phyloP scores from a whole-genome alignment of 2,888 invertebrate genomes.

The Pollenia amentaria region DNA sequence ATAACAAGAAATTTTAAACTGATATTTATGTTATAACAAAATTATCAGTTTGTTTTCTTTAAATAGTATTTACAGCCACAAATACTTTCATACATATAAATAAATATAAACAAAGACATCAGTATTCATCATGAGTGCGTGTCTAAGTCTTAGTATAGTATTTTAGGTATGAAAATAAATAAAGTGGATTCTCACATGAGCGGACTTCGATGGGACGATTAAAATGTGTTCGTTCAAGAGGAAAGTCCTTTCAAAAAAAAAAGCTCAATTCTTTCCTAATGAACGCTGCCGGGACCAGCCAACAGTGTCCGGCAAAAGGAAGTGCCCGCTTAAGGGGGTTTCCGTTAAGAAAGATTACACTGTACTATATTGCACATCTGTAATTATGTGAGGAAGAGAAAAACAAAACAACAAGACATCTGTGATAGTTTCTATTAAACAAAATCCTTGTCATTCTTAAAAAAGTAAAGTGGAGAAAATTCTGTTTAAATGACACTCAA shows the following conservation, averaged over 20 bases:
- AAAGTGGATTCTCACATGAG: too few relatives aligned
- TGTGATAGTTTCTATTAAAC: conserved; percentile 52
- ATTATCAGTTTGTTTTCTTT: conserved; percentile 37
- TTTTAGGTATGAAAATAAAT: neutral
- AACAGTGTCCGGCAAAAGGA: too few relatives aligned
- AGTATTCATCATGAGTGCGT: conserved; percentile 5
- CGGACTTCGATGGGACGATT: too few relatives aligned
- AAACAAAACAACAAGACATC: conserved; percentile 13
- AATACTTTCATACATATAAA: neutral
- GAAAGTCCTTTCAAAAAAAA: too few relatives aligned
- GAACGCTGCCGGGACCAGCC: too few relatives aligned
- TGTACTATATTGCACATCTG: neutral
- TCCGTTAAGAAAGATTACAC: too few relatives aligned
- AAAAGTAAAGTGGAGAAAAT: conserved; percentile 67
- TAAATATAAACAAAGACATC: neutral
- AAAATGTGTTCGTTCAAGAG: too few relatives aligned
- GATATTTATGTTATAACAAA: conserved; percentile 67
- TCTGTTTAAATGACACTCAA: conserved; percentile 61
- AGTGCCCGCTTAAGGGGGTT: too few relatives aligned
- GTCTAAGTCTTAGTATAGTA: neutral
- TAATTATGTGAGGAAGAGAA: neutral
- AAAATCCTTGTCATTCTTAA: conserved; percentile 68
- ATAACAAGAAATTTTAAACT: conserved; percentile 48
- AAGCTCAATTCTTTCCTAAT: too few relatives aligned
- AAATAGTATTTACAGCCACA: conserved; percentile 29